These are phyloP conservation scores for Dorcus hopei DNA, from an alignment of 2,888 invertebrate species.

Conservation along the genomic window DNA sequence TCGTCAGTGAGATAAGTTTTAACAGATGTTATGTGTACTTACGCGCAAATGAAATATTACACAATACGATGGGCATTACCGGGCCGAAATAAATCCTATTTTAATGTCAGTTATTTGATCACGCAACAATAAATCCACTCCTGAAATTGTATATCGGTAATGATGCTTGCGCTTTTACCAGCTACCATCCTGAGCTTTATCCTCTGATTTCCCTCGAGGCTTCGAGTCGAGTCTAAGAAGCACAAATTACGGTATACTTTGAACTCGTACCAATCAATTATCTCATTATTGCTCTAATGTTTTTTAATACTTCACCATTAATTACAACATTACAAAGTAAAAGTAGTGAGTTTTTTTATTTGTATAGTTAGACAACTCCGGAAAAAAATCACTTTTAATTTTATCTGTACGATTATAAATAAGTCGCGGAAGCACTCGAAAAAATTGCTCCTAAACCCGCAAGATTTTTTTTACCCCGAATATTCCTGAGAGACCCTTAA, in stretches of 20 bases:
- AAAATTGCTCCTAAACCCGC: too few relatives aligned
- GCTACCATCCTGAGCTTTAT: slow-evolving; percentile 16
- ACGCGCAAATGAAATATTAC: not conserved
- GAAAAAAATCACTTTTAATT: too few relatives aligned
- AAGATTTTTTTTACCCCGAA: too few relatives aligned
- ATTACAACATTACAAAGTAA: too few relatives aligned
- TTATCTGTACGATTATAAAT: too few relatives aligned
- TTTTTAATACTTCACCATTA: too few relatives aligned
- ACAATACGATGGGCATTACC: not conserved
- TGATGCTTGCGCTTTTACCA: slow-evolving; percentile 24
- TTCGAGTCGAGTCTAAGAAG: slow-evolving; percentile 15
- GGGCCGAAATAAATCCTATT: not conserved
- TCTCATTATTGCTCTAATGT: not conserved
- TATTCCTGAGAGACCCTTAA: slow-evolving; percentile 35
- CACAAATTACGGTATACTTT: slow-evolving; percentile 13
- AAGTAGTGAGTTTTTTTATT: too few relatives aligned
- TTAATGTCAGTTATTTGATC: not conserved
- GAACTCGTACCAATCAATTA: slow-evolving; percentile 17
- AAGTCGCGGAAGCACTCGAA: too few relatives aligned
- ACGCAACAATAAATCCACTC: slow-evolving; percentile 18
- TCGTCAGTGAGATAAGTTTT: too few relatives aligned
- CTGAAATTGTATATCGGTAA: slow-evolving; percentile 20
- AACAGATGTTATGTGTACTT: too few relatives aligned
- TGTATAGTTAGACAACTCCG: too few relatives aligned
- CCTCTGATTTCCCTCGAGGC: slow-evolving; percentile 23